Conservation (phyloP, 2,888 invertebrate genomes). For the Apocheima hispidaria region DNA sequence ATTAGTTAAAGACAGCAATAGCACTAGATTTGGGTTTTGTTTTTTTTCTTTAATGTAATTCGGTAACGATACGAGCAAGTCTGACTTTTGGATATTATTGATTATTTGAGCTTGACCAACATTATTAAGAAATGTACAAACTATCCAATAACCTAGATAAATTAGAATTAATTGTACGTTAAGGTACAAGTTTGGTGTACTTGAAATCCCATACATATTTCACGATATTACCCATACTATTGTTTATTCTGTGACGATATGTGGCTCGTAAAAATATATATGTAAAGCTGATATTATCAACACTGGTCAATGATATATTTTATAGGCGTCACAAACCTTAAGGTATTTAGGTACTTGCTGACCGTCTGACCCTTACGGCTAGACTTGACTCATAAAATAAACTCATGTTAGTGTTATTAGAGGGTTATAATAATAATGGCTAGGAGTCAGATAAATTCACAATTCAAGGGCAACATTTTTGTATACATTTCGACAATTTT, state of each 20-base stretch:
- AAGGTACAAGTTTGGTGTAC: no score
- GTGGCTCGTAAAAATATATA: not conserved
- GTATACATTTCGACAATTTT: no score
- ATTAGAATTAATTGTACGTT: no score
- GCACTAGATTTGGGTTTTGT: no score
- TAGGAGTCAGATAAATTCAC: not conserved
- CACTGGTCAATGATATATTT: constrained; percentile 21
- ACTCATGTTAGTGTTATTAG: constrained; percentile 9
- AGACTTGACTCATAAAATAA: constrained; percentile 13
- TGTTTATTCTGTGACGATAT: not conserved
- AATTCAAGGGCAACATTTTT: not conserved
- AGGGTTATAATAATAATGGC: constrained; percentile 4
- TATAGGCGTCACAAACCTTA: constrained; percentile 17
- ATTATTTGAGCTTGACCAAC: no score
- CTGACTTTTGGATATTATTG: no score
- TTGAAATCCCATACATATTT: constrained; percentile 7
- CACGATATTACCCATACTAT: no score
- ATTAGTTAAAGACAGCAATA: no score
- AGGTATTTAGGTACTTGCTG: constrained; percentile 10
- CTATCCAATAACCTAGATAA: no score
- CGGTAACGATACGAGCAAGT: no score
- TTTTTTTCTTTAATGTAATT: no score
- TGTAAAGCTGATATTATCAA: constrained; percentile 8
- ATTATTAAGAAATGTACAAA: no score
- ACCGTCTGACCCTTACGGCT: constrained; percentile 25